Evolutionary conservation across 1,140 invertebrate genomes (phyloP), one percentile per base, ranked within the genome.

Genomic region (Dolichoris vasculosae): DNA sequence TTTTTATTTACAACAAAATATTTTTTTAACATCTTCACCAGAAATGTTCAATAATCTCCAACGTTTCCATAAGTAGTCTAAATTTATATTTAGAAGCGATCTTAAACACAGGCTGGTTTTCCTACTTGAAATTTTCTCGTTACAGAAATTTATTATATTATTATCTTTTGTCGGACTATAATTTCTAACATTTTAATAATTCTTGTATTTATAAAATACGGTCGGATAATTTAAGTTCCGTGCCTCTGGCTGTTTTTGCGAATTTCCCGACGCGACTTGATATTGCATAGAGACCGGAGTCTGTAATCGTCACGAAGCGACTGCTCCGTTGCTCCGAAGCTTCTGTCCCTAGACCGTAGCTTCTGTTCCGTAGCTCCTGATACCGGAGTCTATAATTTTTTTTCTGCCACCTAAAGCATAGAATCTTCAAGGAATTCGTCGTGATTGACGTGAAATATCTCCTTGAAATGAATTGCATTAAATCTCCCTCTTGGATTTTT

Each of bases 381-480:
- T 32, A 26, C 43, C 8, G 8, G 46, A 23, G 35, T 0, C 26
- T 38, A 26, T 55, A 55, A 32, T 76, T 78, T 84, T 84, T 78
- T 77, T 78, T 43, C 13, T 46, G 8, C 2, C 35, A 46, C 20
- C 40, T 13, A 63, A 76, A 78, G 30, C n/a, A 32, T 35, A 51
- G 55, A 84, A 64, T 78, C 75, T 43, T 40, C 17, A 38, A 38
- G 38, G 55, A 84, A 77, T 78, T 59, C n/a, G 23, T 23, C 23
- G 40, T 17, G 82, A 83, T 26, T 59, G 55, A 59, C 23, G 23
- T 13, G 55, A 59, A 59, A 59, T 26, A 3, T 26, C 23, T 26
- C 9, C 55, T 59, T 59, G 23, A 59, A 17, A 51, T 17, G 48
- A 51, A 51, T 51, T 51, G 48, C 32, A 23, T n/a, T 67, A 17